Evolutionary conservation across 1,140 invertebrate species (phyloP).

Genomic region (Drosophila nigrodunni): DNA sequence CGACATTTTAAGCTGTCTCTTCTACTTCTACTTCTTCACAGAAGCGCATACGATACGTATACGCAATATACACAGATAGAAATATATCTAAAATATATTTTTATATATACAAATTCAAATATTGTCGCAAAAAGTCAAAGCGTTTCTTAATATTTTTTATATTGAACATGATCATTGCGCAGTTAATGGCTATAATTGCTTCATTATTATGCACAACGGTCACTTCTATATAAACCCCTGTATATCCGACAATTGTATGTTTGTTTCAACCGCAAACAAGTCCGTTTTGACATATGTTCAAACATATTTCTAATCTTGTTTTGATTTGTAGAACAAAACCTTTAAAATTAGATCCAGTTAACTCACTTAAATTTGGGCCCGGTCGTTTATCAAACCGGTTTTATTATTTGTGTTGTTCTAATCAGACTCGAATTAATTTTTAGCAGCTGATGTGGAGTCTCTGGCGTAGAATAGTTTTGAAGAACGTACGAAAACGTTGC

Average conservation of each 20-base stretch:
- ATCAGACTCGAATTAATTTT: slow-evolving; percentile 34
- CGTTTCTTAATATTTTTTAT: slow-evolving; percentile 29
- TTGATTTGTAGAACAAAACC: slow-evolving; percentile 23
- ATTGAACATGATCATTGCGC: slow-evolving; percentile 42
- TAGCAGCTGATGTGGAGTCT: slow-evolving; percentile 23
- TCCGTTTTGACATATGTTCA: neutral
- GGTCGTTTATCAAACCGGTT: slow-evolving; percentile 44
- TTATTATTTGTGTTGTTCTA: slow-evolving; percentile 40
- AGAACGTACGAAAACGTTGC: slow-evolving; percentile 28
- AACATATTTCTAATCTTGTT: slow-evolving; percentile 7
- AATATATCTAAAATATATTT: slow-evolving; percentile 3
- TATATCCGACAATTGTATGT: slow-evolving; percentile 8
- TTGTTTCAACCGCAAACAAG: neutral
- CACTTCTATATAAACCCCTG: slow-evolving; percentile 27
- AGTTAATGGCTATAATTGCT: slow-evolving; percentile 57
- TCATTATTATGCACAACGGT: slow-evolving; percentile 62
- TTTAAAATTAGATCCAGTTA: slow-evolving; percentile 14
- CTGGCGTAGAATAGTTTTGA: slow-evolving; percentile 36
- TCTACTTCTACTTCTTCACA: slow-evolving; percentile 44
- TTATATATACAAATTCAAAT: slow-evolving; percentile 17
- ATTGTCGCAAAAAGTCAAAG: slow-evolving; percentile 24
- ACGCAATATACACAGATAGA: slow-evolving; percentile 15
- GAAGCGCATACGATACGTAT: slow-evolving; percentile 31
- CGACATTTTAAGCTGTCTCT: slow-evolving; percentile 38
- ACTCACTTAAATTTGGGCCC: neutral